Evolutionary conservation across 2,113 vertebrate species (phyloP).

Genomic region (Peromyscus maniculatus): DNA sequence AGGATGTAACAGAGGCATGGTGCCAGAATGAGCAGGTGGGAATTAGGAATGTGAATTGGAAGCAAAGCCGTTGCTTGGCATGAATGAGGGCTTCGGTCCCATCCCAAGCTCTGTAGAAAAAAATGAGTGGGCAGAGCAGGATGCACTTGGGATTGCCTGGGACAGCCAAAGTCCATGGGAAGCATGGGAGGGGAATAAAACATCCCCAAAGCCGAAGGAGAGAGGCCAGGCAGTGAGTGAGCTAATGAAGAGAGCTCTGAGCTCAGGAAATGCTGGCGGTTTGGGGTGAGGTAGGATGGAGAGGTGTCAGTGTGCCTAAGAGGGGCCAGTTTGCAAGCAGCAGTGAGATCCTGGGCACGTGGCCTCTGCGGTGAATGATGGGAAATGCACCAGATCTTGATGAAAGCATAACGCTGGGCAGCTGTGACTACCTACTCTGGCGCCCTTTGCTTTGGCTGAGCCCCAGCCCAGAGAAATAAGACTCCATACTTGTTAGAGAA

Average conservation of each 20-base stretch:
- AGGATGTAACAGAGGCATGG: not conserved
- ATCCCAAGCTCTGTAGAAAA: not conserved
- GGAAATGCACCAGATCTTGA: not conserved
- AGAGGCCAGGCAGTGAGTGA: too few relatives aligned
- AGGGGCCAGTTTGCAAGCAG: not conserved
- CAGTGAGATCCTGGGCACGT: not conserved
- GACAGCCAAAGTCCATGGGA: not conserved
- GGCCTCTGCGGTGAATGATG: not conserved
- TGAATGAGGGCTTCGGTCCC: not conserved
- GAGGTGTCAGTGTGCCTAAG: not conserved
- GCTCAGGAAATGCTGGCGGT: not conserved
- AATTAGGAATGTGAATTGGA: not conserved
- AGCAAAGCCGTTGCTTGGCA: not conserved
- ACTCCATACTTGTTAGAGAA: too few relatives aligned
- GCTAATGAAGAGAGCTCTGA: not conserved
- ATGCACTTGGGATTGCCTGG: fast-evolving
- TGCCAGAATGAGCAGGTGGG: not conserved
- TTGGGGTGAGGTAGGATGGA: too few relatives aligned
- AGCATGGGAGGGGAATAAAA: not conserved
- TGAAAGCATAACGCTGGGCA: not conserved
- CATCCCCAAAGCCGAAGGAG: not conserved
- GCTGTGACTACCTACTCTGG: fast-evolving
- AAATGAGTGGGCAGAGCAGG: not conserved
- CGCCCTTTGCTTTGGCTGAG: fast-evolving
- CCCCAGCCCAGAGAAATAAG: fast-evolving